Percentiles rank a stretch among this genome's conserved stretches.
Evolutionary conservation across 2,888 invertebrate genomes (phyloP).

Genomic region (Chouioia cunea): DNA sequence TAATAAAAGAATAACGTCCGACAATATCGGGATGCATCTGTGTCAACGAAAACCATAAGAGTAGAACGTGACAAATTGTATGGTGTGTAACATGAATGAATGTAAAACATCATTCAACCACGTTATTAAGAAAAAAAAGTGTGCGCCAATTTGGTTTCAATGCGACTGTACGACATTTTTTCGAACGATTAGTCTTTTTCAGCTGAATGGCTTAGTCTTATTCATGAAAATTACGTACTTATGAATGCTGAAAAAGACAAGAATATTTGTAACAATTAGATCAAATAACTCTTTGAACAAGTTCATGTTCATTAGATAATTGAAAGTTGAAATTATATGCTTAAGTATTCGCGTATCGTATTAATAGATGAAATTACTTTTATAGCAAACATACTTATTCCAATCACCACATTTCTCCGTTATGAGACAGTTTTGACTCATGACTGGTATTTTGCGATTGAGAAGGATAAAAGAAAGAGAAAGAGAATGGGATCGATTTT

Average conservation of each 20-base stretch:
- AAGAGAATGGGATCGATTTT: constrained; percentile 50
- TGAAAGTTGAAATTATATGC: constrained; percentile 18
- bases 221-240: constrained; percentile 18
- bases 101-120: constrained; percentile 14
- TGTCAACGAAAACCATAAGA: constrained; percentile 7
- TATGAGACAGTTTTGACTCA: constrained; percentile 23
- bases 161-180: constrained; percentile 11
- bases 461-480: constrained; percentile 16
- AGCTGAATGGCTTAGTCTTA: constrained; percentile 1
- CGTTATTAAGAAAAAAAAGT: background rate
- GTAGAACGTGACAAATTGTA: constrained; percentile 10
- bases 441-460: constrained; percentile 1
- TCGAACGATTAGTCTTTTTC: constrained; percentile 18
- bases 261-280: constrained; percentile 7
- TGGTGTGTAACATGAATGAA: constrained; percentile 11
- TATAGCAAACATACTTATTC: constrained; percentile 16
- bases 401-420: constrained; percentile 43
- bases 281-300: constrained; percentile 18
- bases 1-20: constrained; percentile 7
- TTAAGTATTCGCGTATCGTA: constrained; percentile 24
- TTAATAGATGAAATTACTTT: constrained; percentile 39
- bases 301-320: constrained; percentile 20
- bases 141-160: constrained; percentile 18
- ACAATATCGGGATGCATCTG: constrained; percentile 17
- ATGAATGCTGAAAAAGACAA: constrained; percentile 5